Base-by-base conservation (phyloP, 2,888 invertebrate genomes). In the Caenorhabditis japonica region DNA sequence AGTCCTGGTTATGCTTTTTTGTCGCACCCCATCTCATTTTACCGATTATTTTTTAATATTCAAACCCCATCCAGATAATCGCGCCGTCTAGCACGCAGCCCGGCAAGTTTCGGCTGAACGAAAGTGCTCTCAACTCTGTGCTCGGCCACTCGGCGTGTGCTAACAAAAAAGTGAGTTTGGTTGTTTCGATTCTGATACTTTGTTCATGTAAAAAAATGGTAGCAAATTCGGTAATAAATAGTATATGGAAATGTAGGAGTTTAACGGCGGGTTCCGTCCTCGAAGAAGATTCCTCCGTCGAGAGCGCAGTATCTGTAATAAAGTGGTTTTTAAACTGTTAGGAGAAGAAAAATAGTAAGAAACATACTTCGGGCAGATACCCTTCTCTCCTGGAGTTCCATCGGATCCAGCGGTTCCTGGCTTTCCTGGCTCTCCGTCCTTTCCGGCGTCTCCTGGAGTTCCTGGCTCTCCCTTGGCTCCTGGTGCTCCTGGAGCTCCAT, bases 271-370 rank as follows among this genome's bases (percentile, higher is more conserved):
- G 85, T 85, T 79, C 85, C 85, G 72, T 85, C 85, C 77, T 85
- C 85, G 84, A 85, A 85, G 85, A 85, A 85, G 71, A 85, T 85
- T 77, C 80, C 80, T 69, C 80, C 80, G 70, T 80, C 80, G 66
- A 80, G 61, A 60, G 80, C 80, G 68, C 80, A 80, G 61, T 80
- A 79, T 52, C 61, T 61, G 70, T 25, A 58, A 68, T 43, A 43
- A 33, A 8, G 19, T 3, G 10, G 10, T 41, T 23, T 38, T 60
- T 4, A 8, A 3, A 13, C 3, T 56, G 21, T 21, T 30, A 15
- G 2, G 19, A 44, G 34, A 3, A 15, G 21, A 55, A 47, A 15
- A 15, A 12, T 27, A 12, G 17, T n/a, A 49, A n/a, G 4, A 66
- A 71, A 64, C 70, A 58, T 49, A 75, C 70, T 80, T 80, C 70